phyloP scores from a whole-genome alignment of 2,797 vertebrate genomes.

The Trichosurus vulpecula region DNA sequence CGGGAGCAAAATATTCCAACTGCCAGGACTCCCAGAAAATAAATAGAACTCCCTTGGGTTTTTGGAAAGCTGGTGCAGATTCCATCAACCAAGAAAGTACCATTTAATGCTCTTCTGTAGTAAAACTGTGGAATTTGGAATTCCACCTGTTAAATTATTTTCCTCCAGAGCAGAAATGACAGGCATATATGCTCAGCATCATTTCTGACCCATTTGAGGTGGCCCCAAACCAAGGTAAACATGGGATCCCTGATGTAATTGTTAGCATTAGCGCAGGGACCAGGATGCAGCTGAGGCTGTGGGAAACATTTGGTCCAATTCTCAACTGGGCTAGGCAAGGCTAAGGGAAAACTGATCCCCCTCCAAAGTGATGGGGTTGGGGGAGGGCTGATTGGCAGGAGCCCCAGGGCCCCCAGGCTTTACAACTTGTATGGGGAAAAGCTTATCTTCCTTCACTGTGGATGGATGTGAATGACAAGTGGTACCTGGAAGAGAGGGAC shows the following conservation, averaged over 20 bases:
- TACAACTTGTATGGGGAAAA: rapidly evolving
- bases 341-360: constrained; percentile 63
- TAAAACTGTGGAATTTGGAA: constrained; percentile 67
- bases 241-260: constrained; percentile 87
- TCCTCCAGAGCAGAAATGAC: constrained; percentile 80
- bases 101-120: constrained; percentile 71
- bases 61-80: constrained; percentile 76
- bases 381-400: not conserved
- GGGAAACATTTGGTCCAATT: constrained; percentile 83
- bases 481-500: not conserved
- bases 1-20: not conserved
- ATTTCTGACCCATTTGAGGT: constrained; percentile 82
- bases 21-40: constrained; percentile 69
- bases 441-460: not conserved
- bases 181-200: constrained; percentile 85
- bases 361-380: not conserved
- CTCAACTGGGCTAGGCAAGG: constrained; percentile 76
- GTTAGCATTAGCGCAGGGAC: constrained; percentile 85
- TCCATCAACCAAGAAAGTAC: constrained; percentile 74
- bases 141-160: constrained; percentile 87
- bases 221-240: constrained; percentile 87
- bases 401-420: rapidly evolving
- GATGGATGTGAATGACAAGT: not conserved
- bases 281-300: constrained; percentile 81
- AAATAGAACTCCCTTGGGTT: constrained; percentile 65